These are phyloP conservation scores for Notarius lentiginosus DNA, from an alignment of 2,113 vertebrate genomes.

Conservation along the genomic window DNA sequence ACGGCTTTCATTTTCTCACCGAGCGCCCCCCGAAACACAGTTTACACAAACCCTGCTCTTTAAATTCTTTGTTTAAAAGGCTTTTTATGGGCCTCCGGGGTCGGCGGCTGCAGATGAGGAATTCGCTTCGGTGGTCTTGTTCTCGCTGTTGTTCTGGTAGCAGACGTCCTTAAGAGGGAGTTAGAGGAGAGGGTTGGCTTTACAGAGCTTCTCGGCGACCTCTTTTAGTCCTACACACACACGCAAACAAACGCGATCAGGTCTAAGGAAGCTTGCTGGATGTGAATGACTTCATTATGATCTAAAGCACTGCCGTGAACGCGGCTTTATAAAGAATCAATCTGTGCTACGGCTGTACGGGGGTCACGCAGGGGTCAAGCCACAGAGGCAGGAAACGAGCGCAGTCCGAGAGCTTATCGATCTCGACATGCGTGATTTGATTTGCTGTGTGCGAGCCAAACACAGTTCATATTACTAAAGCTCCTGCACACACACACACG, in stretches of 20 bases:
- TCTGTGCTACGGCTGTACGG: constrained; percentile 50
- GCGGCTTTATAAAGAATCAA: constrained; percentile 54
- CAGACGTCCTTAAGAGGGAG: constrained; percentile 36
- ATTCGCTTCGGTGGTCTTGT: constrained; percentile 49
- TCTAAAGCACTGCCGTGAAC: constrained; percentile 48
- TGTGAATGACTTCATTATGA: constrained; percentile 45
- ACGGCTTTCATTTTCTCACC: constrained; percentile 85
- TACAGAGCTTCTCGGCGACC: not conserved
- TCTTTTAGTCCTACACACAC: not conserved
- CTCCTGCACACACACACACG: not conserved
- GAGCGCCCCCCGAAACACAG: constrained; percentile 64
- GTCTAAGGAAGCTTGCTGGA: constrained; percentile 34
- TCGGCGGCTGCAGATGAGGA: constrained; percentile 51
- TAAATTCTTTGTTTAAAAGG: constrained; percentile 70
- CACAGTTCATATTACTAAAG: constrained; percentile 14
- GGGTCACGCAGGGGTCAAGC: constrained; percentile 67
- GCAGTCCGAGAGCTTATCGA: constrained; percentile 52
- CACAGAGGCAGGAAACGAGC: constrained; percentile 62
- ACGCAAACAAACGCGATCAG: not conserved
- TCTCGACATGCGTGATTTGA: constrained; percentile 58
- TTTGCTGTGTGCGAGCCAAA: constrained; percentile 41
- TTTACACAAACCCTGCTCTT: constrained; percentile 76
- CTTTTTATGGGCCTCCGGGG: constrained; percentile 64
- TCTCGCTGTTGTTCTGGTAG: constrained; percentile 49
- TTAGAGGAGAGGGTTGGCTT: constrained; percentile 15